Percentiles rank a stretch among this genome's conserved stretches.
These are phyloP conservation scores for Plecturocebus donacophilus DNA, from an alignment of 2,113 vertebrate genomes.

Conservation along the genomic window DNA sequence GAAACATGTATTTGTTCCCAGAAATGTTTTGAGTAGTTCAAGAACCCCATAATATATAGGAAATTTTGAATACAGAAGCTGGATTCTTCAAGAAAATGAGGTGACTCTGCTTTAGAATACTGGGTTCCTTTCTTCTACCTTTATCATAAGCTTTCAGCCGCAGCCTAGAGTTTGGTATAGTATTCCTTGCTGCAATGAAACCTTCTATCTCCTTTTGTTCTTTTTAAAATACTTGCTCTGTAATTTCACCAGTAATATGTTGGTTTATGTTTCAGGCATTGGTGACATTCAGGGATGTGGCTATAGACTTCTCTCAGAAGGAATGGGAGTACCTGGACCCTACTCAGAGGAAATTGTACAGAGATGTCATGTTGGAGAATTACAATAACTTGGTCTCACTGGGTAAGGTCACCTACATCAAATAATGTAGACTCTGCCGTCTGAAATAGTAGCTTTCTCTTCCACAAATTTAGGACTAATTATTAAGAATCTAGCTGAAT, in stretches of 20 bases:
- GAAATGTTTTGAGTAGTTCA: neutral
- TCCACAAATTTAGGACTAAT: neutral
- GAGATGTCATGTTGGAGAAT: too few species aligned
- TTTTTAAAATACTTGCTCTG: neutral
- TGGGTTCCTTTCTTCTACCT: neutral
- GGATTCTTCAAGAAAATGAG: neutral
- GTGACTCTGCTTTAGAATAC: neutral
- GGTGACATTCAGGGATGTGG: too few species aligned
- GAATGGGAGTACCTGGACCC: too few species aligned
- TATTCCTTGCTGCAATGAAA: neutral
- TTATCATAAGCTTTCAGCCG: neutral
- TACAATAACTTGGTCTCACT: too few species aligned
- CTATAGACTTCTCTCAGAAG: too few species aligned
- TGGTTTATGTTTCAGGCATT: neutral
- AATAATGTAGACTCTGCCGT: neutral
- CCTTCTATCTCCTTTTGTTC: neutral
- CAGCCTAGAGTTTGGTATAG: neutral
- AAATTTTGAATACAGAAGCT: neutral
- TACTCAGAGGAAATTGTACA: too few species aligned
- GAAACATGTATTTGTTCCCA: neutral
- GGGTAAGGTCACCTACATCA: too few species aligned
- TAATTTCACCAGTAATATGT: neutral
- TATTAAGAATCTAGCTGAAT: neutral
- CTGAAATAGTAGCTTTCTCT: neutral
- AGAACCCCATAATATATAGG: neutral